phyloP scores from a whole-genome alignment of 1,140 invertebrate genomes.

The Anastrepha obliqua region DNA sequence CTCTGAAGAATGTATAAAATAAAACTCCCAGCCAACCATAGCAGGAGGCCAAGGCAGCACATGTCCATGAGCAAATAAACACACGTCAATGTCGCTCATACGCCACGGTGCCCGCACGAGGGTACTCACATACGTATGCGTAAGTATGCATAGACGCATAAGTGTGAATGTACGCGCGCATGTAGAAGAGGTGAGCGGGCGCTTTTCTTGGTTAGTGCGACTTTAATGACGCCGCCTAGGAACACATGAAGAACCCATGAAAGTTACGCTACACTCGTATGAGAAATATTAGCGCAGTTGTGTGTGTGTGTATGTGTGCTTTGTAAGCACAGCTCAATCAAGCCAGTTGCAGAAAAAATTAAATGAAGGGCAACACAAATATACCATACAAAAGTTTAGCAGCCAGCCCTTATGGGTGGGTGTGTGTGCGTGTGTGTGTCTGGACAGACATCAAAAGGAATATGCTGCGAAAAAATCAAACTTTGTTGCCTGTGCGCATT shows the following conservation, averaged over 20 bases:
- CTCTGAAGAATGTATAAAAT: neutral
- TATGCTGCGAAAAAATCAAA: neutral
- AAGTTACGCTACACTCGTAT: too few relatives aligned
- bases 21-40: neutral
- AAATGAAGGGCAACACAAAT: neutral
- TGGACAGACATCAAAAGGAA: conserved; percentile 26
- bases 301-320: neutral
- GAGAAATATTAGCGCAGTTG: neutral
- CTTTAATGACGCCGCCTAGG: too few relatives aligned
- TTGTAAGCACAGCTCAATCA: conserved; percentile 4
- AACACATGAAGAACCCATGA: too few relatives aligned
- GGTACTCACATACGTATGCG: neutral
- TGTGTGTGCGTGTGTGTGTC: neutral
- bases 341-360: neutral
- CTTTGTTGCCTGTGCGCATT: neutral
- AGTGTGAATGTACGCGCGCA: neutral
- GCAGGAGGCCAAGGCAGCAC: neutral
- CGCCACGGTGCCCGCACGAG: neutral
- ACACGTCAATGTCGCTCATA: conserved; percentile 45
- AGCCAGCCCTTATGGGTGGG: too few relatives aligned
- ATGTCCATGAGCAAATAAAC: conserved; percentile 45
- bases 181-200: neutral
- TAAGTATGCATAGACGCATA: neutral
- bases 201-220: too few relatives aligned
- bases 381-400: conserved; percentile 3